These are phyloP conservation scores for Ptychobarbus kaznakovi DNA, from an alignment of 2,797 vertebrate species.

Conservation along the genomic window DNA sequence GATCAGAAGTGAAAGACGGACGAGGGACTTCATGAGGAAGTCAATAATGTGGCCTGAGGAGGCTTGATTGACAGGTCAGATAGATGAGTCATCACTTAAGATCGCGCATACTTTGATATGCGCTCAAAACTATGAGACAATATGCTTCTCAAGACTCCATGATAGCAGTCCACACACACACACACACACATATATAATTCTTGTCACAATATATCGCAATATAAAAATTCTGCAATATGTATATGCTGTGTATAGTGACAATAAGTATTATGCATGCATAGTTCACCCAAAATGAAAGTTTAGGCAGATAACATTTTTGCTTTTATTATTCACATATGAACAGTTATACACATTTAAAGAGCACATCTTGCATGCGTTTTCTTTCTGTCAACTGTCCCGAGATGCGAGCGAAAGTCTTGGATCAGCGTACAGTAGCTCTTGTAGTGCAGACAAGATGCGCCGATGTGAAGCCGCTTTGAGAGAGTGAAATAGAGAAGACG, in stretches of 20 bases:
- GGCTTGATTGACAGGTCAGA: slow-evolving; percentile 30
- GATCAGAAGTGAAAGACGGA: slow-evolving; percentile 44
- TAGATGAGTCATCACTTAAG: slow-evolving; percentile 42
- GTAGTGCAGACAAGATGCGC: no score
- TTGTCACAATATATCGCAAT: no score
- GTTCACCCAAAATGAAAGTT: background rate
- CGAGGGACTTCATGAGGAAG: slow-evolving; percentile 39
- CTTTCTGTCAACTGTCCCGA: no score
- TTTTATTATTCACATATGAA: background rate
- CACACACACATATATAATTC: no score
- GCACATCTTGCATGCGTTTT: no score
- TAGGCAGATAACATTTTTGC: background rate
- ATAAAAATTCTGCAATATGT: no score
- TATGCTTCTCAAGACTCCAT: background rate
- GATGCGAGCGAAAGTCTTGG: no score
- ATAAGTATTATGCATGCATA: background rate
- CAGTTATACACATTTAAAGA: background rate
- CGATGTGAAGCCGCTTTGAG: no score
- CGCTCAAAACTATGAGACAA: background rate
- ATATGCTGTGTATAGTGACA: no score
- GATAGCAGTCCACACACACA: background rate
- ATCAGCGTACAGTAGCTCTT: no score
- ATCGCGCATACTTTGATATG: background rate
- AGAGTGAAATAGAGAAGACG: no score
- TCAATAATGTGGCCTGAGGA: slow-evolving; percentile 23